Evolutionary conservation across 2,888 invertebrate species (phyloP).

Genomic region (Prionchulus punctatus): DNA sequence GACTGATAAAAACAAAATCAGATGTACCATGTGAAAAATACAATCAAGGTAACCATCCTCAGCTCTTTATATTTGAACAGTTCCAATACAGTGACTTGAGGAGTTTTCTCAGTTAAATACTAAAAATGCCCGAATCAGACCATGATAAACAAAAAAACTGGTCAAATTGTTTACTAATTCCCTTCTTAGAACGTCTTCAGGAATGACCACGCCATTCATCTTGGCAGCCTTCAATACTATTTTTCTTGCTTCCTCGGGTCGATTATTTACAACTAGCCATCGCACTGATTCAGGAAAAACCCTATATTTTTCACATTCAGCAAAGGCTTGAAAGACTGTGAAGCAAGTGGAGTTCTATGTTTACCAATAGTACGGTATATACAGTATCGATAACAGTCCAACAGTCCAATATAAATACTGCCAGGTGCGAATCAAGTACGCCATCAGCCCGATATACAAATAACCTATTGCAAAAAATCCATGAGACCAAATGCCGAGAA

Average conservation of each 20-base stretch:
- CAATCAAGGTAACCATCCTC: no score
- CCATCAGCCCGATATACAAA: conserved; percentile 9
- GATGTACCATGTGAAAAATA: no score
- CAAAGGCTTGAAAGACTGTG: not conserved
- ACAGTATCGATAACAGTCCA: conserved; percentile 1
- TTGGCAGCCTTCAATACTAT: not conserved
- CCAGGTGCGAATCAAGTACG: conserved; percentile 12
- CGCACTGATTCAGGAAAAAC: conserved; percentile 12
- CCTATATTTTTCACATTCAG: not conserved
- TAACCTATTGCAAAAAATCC: conserved; percentile 7
- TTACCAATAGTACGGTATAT: conserved; percentile 10
- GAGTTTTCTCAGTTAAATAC: no score
- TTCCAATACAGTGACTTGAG: no score
- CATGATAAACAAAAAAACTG: no score
- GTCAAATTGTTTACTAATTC: not conserved
- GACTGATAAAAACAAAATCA: no score
- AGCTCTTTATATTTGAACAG: no score
- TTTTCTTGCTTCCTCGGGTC: conserved; percentile 8
- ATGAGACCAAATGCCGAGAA: conserved; percentile 11
- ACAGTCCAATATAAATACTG: conserved; percentile 1
- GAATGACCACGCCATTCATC: not conserved
- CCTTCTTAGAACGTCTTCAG: not conserved
- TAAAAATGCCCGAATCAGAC: no score
- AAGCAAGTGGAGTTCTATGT: not conserved
- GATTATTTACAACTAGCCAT: conserved; percentile 8